phyloP scores from a whole-genome alignment of 2,113 vertebrate species.

The Siniperca chuatsi region DNA sequence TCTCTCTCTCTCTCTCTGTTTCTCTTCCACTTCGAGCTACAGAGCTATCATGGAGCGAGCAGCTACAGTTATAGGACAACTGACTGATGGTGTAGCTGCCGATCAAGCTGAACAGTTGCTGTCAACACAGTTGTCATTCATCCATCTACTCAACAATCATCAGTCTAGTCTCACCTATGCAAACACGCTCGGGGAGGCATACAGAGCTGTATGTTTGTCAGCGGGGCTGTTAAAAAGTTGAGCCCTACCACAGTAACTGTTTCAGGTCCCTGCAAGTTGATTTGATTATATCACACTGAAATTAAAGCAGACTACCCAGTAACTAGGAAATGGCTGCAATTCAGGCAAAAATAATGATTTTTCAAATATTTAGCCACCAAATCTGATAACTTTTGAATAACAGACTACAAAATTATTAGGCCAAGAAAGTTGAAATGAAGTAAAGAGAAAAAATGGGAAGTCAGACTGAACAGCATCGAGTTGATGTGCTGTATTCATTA shows the following conservation, averaged over 20 bases:
- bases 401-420: not conserved
- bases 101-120: no score
- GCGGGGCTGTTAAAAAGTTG: not conserved
- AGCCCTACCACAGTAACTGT: not conserved
- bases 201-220: not conserved
- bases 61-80: not conserved
- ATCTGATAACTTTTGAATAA: not conserved
- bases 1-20: not conserved
- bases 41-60: not conserved
- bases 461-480: not conserved
- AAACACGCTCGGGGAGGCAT: not conserved
- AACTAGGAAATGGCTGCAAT: not conserved
- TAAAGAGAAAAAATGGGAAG: not conserved
- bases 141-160: slow-evolving; percentile 2
- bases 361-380: not conserved
- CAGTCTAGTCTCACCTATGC: not conserved
- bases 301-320: not conserved
- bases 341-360: not conserved
- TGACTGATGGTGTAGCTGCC: not conserved
- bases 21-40: not conserved
- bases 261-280: not conserved
- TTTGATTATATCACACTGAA: not conserved
- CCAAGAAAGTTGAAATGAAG: not conserved
- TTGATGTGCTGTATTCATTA: slow-evolving; percentile 58
- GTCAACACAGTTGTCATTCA: no score